These are phyloP conservation scores for Liparis tanakae DNA, from an alignment of 2,797 vertebrate species.

Conservation along the genomic window DNA sequence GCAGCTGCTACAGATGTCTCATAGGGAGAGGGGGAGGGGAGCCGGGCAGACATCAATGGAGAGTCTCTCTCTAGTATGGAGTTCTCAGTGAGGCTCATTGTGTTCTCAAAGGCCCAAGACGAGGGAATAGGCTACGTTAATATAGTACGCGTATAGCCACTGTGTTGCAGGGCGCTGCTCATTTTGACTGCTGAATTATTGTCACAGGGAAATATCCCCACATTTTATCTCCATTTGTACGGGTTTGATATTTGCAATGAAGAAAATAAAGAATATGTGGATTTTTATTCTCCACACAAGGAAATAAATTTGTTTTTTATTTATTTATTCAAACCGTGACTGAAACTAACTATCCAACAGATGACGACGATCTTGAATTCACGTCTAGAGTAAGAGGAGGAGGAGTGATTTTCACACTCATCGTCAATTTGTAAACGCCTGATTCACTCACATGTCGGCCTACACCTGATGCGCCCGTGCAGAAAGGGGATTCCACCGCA, in stretches of 20 bases:
- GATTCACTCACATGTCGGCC: conserved; percentile 20
- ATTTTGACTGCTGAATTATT: conserved; percentile 33
- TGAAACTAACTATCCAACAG: conserved; percentile 4
- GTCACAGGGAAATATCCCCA: conserved; percentile 12
- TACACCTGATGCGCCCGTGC: conserved; percentile 15
- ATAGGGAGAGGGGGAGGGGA: conserved; percentile 81
- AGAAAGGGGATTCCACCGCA: conserved; percentile 21
- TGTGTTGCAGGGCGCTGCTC: conserved; percentile 47
- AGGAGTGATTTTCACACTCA: conserved; percentile 13
- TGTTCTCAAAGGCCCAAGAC: conserved; percentile 79
- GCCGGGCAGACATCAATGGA: conserved; percentile 84
- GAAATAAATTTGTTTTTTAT: not conserved
- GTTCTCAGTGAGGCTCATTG: conserved; percentile 81
- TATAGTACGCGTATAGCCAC: conserved; percentile 71
- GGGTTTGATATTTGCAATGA: conserved; percentile 22
- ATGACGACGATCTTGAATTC: not conserved
- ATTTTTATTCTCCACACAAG: not conserved
- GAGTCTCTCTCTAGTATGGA: conserved; percentile 78
- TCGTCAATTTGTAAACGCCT: conserved; percentile 13
- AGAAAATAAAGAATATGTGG: not conserved
- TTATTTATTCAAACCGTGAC: conserved; percentile 3
- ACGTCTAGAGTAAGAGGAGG: conserved; percentile 1
- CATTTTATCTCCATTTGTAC: conserved; percentile 14
- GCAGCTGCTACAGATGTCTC: conserved; percentile 89
- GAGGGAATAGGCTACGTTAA: conserved; percentile 73